Evolutionary conservation across 2,888 invertebrate genomes (phyloP).

Genomic region (Argyresthia goedartella): DNA sequence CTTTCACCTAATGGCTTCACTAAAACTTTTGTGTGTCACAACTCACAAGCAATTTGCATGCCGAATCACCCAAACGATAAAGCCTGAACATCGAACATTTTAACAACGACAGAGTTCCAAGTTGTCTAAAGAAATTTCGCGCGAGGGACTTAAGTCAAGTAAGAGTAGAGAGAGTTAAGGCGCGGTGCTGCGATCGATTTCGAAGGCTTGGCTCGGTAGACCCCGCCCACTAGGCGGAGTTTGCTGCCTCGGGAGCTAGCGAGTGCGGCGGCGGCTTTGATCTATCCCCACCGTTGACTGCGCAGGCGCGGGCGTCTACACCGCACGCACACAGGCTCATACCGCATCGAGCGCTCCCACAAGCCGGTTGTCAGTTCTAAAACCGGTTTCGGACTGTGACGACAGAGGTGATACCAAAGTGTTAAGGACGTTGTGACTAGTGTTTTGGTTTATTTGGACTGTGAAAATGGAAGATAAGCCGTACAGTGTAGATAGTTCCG

Average conservation of each 20-base stretch:
- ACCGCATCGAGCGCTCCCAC: constrained; percentile 61
- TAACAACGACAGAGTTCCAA: constrained; percentile 34
- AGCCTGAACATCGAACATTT: constrained; percentile 17
- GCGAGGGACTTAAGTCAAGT: constrained; percentile 31
- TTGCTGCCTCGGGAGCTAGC: constrained; percentile 60
- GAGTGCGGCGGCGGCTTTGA: constrained; percentile 56
- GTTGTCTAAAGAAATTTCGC: not conserved
- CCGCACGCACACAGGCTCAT: constrained; percentile 64
- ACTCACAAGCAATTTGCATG: constrained; percentile 62
- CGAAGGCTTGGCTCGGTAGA: constrained; percentile 57
- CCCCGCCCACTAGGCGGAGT: constrained; percentile 64
- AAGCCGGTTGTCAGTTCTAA: constrained; percentile 59
- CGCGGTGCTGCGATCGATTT: constrained; percentile 54
- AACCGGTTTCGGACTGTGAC: constrained; percentile 58
- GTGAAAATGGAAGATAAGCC: constrained; percentile 65
- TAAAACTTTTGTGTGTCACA: constrained; percentile 32
- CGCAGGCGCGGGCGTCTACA: constrained; percentile 44
- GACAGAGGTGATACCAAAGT: constrained; percentile 50
- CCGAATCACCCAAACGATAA: constrained; percentile 27
- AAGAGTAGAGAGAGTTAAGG: constrained; percentile 23
- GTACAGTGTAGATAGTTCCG: constrained; percentile 65
- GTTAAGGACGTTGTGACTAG: constrained; percentile 41
- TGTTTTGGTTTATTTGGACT: constrained; percentile 24
- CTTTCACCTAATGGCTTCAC: constrained; percentile 56
- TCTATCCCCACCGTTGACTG: constrained; percentile 29